Base-by-base conservation (phyloP, 2,797 vertebrate genomes). In the Lophius americanus region DNA sequence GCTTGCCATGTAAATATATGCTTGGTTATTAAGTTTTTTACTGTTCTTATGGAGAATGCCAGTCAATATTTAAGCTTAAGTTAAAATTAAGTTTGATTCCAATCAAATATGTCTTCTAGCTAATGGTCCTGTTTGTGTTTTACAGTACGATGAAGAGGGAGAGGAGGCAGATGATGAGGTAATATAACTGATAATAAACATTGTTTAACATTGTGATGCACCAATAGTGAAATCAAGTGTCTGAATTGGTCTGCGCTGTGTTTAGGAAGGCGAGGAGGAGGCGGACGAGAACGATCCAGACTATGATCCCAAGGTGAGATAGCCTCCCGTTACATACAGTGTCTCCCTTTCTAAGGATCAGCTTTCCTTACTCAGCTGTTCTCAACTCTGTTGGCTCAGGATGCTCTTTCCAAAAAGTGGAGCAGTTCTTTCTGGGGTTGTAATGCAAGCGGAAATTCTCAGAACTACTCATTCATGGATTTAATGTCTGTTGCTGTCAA, bases 161-260 rank as follows among this genome's bases (percentile, higher is more conserved):
- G 98, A 99, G 90, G 98, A 98, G 86, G 97, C 96, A 0, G 97
- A 99, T 61, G 96, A 97, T 86, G 98, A 99, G 96, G 98, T 98
- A 86, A 93, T 23, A 23, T 23, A 23, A 23, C 23, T 23, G 23
- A 23, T 23, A 23, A 23, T 3, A 10, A 44, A 44, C 10, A 2
- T 6, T 4, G 13, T 39, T 7, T 6, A 4, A 13, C 9, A 11
- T 11, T 35, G 14, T 23, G 6, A 36, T 7, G 5, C 23, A 7
- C 5, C 6, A 33, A 12, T 35, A 54, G 37, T 49, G 23, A 43
- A 58, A 39, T 0, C 1, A 13, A 5, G 23, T 10, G 51, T 54
- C 64, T 76, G 33, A 79, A 36, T 33, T 39, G 2, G 8, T 58
- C 14, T 79, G 51, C 81, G 57, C 62, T 70, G 35, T 73, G 48